Conservation (phyloP, 2,113 vertebrate species). For the Bubo bubo region DNA sequence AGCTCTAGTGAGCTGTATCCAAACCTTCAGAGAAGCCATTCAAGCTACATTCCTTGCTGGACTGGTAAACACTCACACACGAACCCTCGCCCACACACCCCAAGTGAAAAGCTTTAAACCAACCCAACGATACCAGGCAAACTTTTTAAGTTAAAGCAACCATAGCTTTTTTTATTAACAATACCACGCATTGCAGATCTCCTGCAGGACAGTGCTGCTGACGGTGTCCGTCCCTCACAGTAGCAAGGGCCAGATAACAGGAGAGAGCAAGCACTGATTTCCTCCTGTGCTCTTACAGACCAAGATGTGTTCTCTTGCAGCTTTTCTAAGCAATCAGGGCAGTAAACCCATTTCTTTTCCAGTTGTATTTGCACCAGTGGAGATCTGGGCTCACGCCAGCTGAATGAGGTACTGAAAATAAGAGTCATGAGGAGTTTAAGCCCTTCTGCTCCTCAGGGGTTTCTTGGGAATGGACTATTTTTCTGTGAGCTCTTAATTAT, state of each 20-base stretch:
- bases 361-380: neutral
- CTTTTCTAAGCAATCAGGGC: neutral
- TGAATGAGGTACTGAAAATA: neutral
- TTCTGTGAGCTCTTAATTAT: neutral
- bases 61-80: neutral
- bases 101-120: neutral
- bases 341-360: neutral
- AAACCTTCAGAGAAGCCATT: neutral
- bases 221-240: accelerated
- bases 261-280: accelerated
- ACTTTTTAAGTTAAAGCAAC: neutral
- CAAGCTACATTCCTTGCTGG: neutral
- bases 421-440: neutral
- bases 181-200: accelerated
- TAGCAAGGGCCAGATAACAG: accelerated
- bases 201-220: neutral
- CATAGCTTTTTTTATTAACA: neutral
- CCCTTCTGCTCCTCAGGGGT: neutral
- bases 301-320: neutral
- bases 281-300: neutral
- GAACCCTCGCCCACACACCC: neutral
- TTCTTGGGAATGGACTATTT: neutral
- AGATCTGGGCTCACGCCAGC: neutral
- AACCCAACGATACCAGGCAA: neutral
- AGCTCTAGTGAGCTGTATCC: slow-evolving; percentile 6